These are phyloP conservation scores for Acomys russatus DNA, from an alignment of 2,797 vertebrate species.

Conservation along the genomic window DNA sequence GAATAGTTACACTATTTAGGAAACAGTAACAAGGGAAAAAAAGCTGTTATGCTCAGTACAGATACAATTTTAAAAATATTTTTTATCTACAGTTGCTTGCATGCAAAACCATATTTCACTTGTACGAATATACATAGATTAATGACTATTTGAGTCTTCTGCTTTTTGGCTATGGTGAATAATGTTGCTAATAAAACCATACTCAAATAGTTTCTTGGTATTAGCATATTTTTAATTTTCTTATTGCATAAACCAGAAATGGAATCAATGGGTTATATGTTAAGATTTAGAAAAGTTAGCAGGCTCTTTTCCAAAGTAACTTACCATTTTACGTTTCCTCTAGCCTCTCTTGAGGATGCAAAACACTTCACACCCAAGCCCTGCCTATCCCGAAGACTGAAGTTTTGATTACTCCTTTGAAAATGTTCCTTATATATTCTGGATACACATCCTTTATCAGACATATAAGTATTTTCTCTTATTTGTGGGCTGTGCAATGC, in stretches of 20 bases:
- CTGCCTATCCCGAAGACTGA: neutral
- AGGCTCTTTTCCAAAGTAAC: neutral
- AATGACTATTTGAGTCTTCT: neutral
- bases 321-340: too few relatives aligned
- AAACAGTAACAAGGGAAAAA: neutral
- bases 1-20: neutral
- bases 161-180: neutral
- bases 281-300: neutral
- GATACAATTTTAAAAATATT: neutral
- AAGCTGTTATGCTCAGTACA: neutral
- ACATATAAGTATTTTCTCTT: slow-evolving; percentile 30
- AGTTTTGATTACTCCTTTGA: slow-evolving; percentile 16
- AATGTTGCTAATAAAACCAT: neutral
- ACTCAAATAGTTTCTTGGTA: neutral
- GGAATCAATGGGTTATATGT: neutral
- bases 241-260: neutral
- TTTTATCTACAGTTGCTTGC: neutral
- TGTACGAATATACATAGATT: neutral
- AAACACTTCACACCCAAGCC: neutral
- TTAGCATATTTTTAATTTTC: neutral
- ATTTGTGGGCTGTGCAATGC: neutral
- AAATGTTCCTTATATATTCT: neutral
- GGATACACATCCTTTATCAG: neutral
- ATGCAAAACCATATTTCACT: neutral
- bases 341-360: neutral